Base-by-base conservation (phyloP, 2,113 vertebrate species). In the Tricholaema leucomelas region DNA sequence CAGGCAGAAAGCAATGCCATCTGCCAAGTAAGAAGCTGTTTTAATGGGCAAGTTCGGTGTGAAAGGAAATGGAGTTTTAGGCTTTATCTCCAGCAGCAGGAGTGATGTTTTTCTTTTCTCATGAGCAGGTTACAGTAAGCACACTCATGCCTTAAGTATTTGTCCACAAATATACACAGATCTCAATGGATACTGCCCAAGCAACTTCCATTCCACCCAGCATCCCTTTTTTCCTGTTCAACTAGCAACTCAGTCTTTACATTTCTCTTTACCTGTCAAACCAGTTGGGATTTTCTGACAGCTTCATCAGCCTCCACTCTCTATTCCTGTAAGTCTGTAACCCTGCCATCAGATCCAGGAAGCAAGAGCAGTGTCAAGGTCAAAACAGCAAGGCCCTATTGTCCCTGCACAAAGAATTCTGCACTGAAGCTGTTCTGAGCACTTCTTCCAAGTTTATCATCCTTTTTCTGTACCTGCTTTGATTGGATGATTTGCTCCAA, bases 11-110 rank as follows among this genome's bases (percentile, higher is more conserved):
- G 66, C 75, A 81, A 30, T 61, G 46, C 81, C 92, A 95, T 95
- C 95, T 94, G 91, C 91, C 87, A 95, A 94, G 87, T 78, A 81
- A 92, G 92, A 83, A 87, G 67, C 78, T 90, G 50, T 72, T 85
- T 91, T 91, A 90, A 91, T 79, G 63, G 87, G 48, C 64, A 88
- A 88, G 63, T 78, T 56, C 90, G 80, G 84, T 83, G 75, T 48
- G 71, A 77, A 85, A 66, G n/a, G 38, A 61, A 94, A 63, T 58
- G 77, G 82, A 36, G 92, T 63, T 73, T 88, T 61, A 76, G 2
- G 7, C 56, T 87, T 76, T 40, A 78, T 60, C 74, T 77, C 80
- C 79, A 82, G 80, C 73, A 81, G 78, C 67, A 88, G 84, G 36
- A 88, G 38, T 9, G 38, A 48, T 36, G 66, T 56, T 90, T 66